phyloP scores from a whole-genome alignment of 2,797 vertebrate genomes.

The Anabacerthia variegaticeps region DNA sequence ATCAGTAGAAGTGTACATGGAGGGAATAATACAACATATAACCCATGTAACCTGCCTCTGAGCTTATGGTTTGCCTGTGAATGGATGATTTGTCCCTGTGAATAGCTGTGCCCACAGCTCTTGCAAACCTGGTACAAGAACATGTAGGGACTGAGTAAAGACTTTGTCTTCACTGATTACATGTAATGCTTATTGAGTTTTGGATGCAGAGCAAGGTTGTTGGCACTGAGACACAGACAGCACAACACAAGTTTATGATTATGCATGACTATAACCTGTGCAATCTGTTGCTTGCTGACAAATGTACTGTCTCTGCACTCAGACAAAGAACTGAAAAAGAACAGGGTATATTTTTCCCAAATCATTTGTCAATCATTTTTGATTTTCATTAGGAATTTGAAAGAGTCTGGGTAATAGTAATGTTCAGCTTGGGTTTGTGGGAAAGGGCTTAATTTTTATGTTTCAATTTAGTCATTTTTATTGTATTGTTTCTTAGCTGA shows the following conservation, averaged over 20 bases:
- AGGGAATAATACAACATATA: not conserved
- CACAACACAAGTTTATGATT: not conserved
- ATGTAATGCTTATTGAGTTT: not conserved
- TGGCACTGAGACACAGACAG: not conserved
- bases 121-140: not conserved
- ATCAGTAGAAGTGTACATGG: not conserved
- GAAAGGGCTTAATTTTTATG: constrained; percentile 66
- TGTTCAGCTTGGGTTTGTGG: not conserved
- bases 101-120: not conserved
- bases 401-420: not conserved
- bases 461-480: constrained; percentile 67
- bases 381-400: constrained; percentile 35
- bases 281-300: not conserved
- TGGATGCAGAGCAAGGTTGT: not conserved
- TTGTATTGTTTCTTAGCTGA: constrained; percentile 38
- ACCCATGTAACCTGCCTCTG: not conserved
- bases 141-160: not conserved
- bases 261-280: not conserved
- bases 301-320: not conserved
- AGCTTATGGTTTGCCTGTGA: not conserved
- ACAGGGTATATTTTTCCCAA: not conserved
- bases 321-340: not conserved
- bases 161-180: not conserved
- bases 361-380: constrained; percentile 29
- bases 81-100: not conserved